A percentile compares a stretch with the other conserved stretches of the same genome.
Conservation (phyloP, 2,113 vertebrate species). For the Gobius niger region DNA sequence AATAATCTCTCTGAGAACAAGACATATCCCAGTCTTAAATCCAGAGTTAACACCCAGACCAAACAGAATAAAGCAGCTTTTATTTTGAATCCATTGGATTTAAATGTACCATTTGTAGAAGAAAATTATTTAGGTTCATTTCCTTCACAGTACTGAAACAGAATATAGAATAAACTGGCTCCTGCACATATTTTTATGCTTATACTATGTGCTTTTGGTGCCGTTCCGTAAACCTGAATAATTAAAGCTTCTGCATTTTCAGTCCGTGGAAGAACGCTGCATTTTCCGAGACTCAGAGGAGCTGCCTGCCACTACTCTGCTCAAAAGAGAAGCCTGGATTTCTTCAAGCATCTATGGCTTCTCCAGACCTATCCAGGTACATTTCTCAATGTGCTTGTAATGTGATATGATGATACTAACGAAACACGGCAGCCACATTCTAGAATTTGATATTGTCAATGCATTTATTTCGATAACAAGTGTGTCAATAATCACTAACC, state of each 20-base stretch:
- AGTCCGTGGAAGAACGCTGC: slow-evolving; percentile 80
- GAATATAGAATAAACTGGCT: neutral
- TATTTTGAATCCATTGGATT: slow-evolving; percentile 1
- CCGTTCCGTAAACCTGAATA: too few species aligned
- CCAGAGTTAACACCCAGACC: neutral
- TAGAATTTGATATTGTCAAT: neutral
- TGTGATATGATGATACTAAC: neutral
- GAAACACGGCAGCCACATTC: neutral
- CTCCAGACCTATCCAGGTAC: slow-evolving; percentile 81
- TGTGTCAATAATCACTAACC: too few species aligned
- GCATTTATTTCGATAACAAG: too few species aligned
- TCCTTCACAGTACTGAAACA: neutral
- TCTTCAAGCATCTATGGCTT: slow-evolving; percentile 79
- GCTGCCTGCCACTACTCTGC: slow-evolving; percentile 61
- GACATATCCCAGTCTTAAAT: slow-evolving; percentile 13
- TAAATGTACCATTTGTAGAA: neutral
- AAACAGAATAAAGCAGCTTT: neutral
- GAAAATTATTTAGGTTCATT: too few species aligned
- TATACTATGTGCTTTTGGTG: too few species aligned
- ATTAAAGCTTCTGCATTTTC: neutral
- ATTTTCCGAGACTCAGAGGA: slow-evolving; percentile 67
- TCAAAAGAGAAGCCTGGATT: slow-evolving; percentile 80
- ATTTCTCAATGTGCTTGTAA: neutral
- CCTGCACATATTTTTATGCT: too few species aligned
- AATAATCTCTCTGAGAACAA: slow-evolving; percentile 11